A percentile compares a stretch with the other conserved stretches of the same genome.
Conservation (phyloP, 2,888 invertebrate genomes). For the Coecobrya sp. region DNA sequence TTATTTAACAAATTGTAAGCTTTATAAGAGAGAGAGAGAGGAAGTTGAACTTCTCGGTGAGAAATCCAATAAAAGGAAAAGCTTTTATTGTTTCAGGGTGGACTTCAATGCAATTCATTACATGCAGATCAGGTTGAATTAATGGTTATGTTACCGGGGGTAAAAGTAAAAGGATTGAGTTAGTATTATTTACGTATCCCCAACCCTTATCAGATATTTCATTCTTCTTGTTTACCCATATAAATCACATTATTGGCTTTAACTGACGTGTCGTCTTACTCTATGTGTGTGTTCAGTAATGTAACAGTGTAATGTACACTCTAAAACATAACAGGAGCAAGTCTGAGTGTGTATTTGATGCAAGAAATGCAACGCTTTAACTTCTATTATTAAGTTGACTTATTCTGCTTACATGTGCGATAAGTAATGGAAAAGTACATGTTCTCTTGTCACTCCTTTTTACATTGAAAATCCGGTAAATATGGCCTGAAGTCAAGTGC, state of each 20-base stretch:
- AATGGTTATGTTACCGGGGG: not conserved
- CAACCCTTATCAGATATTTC: not conserved
- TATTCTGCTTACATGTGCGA: not conserved
- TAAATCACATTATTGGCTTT: conserved; percentile 15
- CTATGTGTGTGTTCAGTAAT: not conserved
- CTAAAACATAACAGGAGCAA: not conserved
- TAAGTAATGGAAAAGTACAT: not conserved
- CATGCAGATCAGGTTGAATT: conserved; percentile 56
- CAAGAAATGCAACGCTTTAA: not conserved
- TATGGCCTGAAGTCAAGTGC: not conserved
- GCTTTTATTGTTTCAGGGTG: conserved; percentile 26
- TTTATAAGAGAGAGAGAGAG: not conserved
- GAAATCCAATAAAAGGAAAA: conserved; percentile 62
- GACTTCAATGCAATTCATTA: not conserved
- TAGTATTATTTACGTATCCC: not conserved
- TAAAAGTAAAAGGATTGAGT: not conserved
- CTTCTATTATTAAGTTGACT: conserved; percentile 5
- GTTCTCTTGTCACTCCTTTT: conserved; percentile 17
- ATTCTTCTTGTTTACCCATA: conserved; percentile 3
- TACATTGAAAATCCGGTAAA: conserved; percentile 4
- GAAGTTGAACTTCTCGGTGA: not conserved
- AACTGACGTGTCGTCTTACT: not conserved
- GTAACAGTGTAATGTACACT: conserved; percentile 10
- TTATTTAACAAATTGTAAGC: not conserved
- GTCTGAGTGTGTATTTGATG: not conserved